Conservation (phyloP, 2,113 vertebrate species). For the Empidonax traillii region DNA sequence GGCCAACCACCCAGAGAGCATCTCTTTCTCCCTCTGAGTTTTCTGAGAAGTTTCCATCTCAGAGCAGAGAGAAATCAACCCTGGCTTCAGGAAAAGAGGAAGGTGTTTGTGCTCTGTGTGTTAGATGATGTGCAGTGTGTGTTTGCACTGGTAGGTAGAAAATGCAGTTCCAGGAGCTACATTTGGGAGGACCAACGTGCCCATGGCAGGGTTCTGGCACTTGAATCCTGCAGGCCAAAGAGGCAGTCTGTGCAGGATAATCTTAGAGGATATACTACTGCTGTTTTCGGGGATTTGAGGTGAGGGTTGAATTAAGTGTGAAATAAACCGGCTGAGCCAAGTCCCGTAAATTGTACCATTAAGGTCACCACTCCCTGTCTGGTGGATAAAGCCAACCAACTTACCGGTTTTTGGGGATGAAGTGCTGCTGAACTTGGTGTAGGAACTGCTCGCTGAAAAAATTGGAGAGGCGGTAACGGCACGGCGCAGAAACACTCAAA, state of each 20-base stretch:
- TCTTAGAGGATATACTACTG: background rate
- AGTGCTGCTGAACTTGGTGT: background rate
- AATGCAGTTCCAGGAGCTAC: background rate
- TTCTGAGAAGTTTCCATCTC: background rate
- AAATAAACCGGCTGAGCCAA: background rate
- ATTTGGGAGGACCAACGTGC: fast-evolving
- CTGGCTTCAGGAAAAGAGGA: background rate
- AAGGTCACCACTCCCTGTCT: background rate
- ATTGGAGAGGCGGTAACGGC: background rate
- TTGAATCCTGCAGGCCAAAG: background rate
- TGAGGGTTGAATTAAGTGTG: background rate
- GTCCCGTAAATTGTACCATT: background rate
- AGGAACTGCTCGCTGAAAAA: background rate
- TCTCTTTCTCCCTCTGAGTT: background rate
- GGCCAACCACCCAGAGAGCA: background rate
- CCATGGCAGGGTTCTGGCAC: background rate
- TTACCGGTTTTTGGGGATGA: background rate
- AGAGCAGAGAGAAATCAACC: background rate
- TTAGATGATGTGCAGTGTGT: background rate
- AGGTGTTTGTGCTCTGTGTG: background rate
- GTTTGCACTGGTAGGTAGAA: background rate
- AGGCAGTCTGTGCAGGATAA: background rate
- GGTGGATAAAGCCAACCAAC: background rate
- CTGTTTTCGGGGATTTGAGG: background rate
- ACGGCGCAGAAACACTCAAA: background rate